Evolutionary conservation across 2,888 invertebrate species (phyloP).

Genomic region (Gisinianus flammeolus): DNA sequence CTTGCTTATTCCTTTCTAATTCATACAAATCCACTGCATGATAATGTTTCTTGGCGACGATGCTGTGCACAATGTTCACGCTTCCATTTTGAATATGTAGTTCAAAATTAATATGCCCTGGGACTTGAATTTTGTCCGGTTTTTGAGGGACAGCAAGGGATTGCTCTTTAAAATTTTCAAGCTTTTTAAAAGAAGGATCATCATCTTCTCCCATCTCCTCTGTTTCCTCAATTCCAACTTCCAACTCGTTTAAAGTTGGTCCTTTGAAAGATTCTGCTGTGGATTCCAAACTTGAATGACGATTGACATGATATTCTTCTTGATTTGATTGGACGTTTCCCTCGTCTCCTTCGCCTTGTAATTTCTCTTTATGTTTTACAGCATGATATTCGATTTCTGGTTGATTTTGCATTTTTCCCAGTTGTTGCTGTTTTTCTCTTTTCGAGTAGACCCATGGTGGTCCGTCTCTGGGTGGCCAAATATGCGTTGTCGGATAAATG

Average conservation of each 20-base stretch:
- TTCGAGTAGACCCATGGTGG: slow-evolving; percentile 49
- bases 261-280: not conserved
- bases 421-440: not conserved
- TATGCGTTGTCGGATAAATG: slow-evolving; percentile 42
- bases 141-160: not conserved
- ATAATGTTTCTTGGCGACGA: slow-evolving; percentile 15
- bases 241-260: not conserved
- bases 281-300: not conserved
- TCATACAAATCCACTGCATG: not conserved
- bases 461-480: slow-evolving; percentile 41
- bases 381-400: no score
- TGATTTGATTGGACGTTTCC: not conserved
- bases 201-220: not conserved
- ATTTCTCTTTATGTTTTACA: not conserved
- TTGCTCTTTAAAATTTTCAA: not conserved
- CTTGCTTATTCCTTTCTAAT: not conserved
- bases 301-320: not conserved
- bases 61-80: not conserved
- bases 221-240: not conserved
- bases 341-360: not conserved
- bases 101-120: slow-evolving; percentile 8
- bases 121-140: not conserved
- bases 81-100: slow-evolving; percentile 10
- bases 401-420: no score
- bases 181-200: not conserved